phyloP scores from a whole-genome alignment of 2,888 invertebrate genomes.

The Dynastes tityus region DNA sequence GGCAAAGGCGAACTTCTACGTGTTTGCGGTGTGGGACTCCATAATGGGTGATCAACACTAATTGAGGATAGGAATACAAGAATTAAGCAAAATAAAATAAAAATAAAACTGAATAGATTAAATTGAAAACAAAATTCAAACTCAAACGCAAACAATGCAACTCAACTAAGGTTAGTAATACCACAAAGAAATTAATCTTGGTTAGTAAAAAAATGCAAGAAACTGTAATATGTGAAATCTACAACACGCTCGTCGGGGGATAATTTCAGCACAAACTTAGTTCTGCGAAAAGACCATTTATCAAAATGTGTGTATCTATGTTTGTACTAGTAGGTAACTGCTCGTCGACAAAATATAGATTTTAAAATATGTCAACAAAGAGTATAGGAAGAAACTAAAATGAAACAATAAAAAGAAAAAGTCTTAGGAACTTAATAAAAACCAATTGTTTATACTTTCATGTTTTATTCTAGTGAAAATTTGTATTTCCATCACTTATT shows the following conservation, averaged over 20 bases:
- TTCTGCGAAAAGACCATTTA: no score
- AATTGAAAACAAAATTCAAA: conserved; percentile 54
- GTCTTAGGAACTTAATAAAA: conserved; percentile 52
- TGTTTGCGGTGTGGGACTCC: conserved; percentile 69
- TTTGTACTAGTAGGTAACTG: no score
- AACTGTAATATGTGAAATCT: not conserved
- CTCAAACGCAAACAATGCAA: conserved; percentile 11
- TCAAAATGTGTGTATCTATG: no score
- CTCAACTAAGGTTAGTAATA: conserved; percentile 27
- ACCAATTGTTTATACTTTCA: conserved; percentile 55
- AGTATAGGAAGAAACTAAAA: conserved; percentile 28
- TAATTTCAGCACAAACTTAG: no score
- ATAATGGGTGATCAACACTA: conserved; percentile 65
- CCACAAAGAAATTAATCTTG: conserved; percentile 1
- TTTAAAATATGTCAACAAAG: not conserved
- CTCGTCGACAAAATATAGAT: no score
- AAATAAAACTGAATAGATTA: conserved; percentile 38
- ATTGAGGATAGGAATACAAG: conserved; percentile 55
- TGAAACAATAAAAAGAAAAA: conserved; percentile 25
- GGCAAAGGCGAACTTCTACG: conserved; percentile 72
- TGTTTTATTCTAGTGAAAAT: conserved; percentile 71
- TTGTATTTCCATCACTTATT: conserved; percentile 68
- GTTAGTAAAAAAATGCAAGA: conserved; percentile 1
- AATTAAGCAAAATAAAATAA: conserved; percentile 51
- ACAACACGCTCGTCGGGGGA: no score